phyloP scores from a whole-genome alignment of 2,797 vertebrate species.

The Mormyrops attenuatus region DNA sequence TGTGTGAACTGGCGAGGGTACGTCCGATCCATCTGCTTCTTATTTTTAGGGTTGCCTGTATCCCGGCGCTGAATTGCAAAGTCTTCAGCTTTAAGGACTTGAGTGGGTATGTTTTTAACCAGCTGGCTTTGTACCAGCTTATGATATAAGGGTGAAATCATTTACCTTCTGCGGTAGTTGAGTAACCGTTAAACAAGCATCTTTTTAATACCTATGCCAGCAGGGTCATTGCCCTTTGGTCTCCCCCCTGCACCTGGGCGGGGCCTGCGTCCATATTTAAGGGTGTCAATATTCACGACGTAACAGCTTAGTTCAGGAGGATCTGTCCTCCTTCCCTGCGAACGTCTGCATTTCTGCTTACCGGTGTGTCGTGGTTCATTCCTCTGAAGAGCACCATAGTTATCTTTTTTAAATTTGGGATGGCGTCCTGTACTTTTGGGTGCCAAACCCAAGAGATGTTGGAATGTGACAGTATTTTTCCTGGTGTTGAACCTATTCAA shows the following conservation, averaged over 20 bases:
- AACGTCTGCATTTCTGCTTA: conserved; percentile 48
- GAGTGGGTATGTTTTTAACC: not conserved
- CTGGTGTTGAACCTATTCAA: conserved; percentile 17
- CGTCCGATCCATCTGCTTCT: not conserved
- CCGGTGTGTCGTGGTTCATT: conserved; percentile 27
- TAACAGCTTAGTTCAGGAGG: conserved; percentile 11
- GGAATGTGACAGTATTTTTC: conserved; percentile 16
- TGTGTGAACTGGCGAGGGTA: not conserved
- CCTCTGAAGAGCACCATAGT: conserved; percentile 44
- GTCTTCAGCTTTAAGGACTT: not conserved
- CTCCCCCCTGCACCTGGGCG: not conserved
- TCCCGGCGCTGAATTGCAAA: not conserved
- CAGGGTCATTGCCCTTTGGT: not conserved
- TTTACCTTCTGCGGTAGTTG: not conserved
- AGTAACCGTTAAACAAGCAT: not conserved
- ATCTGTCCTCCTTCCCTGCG: conserved; percentile 44
- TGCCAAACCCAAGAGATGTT: not conserved
- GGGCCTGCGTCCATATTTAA: not conserved
- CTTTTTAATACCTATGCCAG: not conserved
- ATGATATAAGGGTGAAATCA: not conserved
- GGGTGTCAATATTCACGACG: conserved; percentile 21
- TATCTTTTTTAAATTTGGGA: conserved; percentile 36
- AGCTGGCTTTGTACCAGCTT: not conserved
- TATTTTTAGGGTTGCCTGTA: not conserved
- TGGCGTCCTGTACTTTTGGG: conserved; percentile 42